Conservation (phyloP, 2,113 vertebrate species). For the Oreochromis spilurus region DNA sequence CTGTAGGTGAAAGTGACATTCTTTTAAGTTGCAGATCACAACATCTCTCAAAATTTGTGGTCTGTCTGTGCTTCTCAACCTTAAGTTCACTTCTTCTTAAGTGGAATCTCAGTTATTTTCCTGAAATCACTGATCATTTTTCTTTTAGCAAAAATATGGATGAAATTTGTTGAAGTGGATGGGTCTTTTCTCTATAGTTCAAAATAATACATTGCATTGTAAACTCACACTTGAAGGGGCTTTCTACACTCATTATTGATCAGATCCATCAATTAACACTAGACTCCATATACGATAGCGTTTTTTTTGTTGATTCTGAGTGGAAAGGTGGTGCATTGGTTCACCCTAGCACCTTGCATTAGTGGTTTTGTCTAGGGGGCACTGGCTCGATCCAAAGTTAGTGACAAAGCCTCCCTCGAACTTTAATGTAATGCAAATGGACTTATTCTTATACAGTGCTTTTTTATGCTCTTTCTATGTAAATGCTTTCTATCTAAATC, state of each 20-base stretch:
- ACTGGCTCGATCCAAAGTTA: too few relatives aligned
- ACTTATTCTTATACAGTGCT: fast-evolving
- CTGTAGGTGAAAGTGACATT: neutral
- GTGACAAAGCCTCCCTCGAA: neutral
- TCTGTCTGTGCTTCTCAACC: neutral
- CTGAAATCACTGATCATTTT: neutral
- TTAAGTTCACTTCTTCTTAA: neutral
- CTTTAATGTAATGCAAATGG: neutral
- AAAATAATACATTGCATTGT: neutral
- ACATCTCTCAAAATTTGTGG: neutral
- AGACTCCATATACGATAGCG: neutral
- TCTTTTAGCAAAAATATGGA: neutral
- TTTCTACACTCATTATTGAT: neutral
- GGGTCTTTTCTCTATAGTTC: neutral
- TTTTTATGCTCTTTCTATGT: neutral
- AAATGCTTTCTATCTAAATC: neutral
- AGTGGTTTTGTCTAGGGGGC: neutral
- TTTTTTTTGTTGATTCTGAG: neutral
- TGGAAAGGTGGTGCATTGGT: neutral
- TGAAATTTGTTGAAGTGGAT: neutral
- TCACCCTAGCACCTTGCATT: neutral
- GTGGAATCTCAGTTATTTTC: neutral
- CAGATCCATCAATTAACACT: neutral
- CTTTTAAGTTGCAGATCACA: neutral
- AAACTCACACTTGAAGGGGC: neutral